Evolutionary conservation across 2,797 vertebrate species (phyloP).

Genomic region (Pantherophis vulpinus): DNA sequence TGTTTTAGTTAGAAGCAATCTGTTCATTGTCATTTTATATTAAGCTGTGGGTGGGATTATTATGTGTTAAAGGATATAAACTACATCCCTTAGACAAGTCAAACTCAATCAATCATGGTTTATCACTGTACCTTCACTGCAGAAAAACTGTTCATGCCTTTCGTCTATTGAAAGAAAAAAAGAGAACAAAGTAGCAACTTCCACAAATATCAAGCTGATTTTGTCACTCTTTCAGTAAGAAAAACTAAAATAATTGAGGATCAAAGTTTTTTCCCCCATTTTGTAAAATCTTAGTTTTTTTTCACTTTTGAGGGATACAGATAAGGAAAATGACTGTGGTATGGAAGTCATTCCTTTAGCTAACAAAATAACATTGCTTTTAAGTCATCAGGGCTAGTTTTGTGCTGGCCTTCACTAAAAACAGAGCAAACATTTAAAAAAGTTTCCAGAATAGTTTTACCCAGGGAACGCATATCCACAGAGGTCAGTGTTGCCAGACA

Average conservation of each 20-base stretch:
- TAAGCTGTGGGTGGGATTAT: not conserved
- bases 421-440: conserved; percentile 30
- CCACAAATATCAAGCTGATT: not conserved
- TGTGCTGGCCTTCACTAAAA: conserved; percentile 36
- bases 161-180: not conserved
- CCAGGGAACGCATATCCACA: conserved; percentile 59
- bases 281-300: not conserved
- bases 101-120: not conserved
- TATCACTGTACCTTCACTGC: not conserved
- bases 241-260: not conserved
- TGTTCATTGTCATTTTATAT: not conserved
- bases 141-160: not conserved
- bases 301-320: not conserved
- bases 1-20: not conserved
- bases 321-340: conserved; percentile 36
- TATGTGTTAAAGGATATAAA: not conserved
- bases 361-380: conserved; percentile 28
- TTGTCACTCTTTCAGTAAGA: not conserved
- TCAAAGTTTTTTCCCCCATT: not conserved
- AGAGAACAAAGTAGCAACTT: not conserved
- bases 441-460: conserved; percentile 41
- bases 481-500: conserved; percentile 61
- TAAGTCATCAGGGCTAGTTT: conserved; percentile 33
- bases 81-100: not conserved
- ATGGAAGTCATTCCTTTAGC: conserved; percentile 12